These are phyloP conservation scores for Torymus tubicola DNA, from an alignment of 2,888 invertebrate species.

Conservation along the genomic window DNA sequence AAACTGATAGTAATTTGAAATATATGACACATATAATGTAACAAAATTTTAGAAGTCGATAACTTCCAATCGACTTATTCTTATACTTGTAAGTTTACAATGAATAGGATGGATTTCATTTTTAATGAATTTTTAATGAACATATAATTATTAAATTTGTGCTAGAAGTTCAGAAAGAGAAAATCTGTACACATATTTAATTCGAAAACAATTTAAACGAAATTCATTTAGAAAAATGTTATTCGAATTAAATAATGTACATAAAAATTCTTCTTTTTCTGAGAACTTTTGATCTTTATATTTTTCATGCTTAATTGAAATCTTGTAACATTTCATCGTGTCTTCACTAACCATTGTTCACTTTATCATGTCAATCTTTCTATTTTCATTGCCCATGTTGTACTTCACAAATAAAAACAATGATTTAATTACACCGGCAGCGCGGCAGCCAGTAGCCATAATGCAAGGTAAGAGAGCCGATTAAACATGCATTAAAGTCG, in stretches of 20 bases:
- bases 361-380: slow-evolving; percentile 61
- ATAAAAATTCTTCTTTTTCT: slow-evolving; percentile 54
- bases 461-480: slow-evolving; percentile 75
- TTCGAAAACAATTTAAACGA: slow-evolving; percentile 30
- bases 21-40: too few species aligned
- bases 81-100: slow-evolving; percentile 35
- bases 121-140: slow-evolving; percentile 34
- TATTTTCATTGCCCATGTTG: slow-evolving; percentile 65
- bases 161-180: slow-evolving; percentile 56
- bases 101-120: slow-evolving; percentile 31
- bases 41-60: slow-evolving; percentile 49
- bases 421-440: slow-evolving; percentile 77
- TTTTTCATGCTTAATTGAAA: slow-evolving; percentile 55
- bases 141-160: slow-evolving; percentile 21
- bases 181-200: slow-evolving; percentile 29
- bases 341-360: slow-evolving; percentile 60
- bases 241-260: slow-evolving; percentile 21
- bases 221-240: slow-evolving; percentile 7
- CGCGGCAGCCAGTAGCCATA: slow-evolving; percentile 77
- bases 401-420: slow-evolving; percentile 75
- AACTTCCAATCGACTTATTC: slow-evolving; percentile 54
- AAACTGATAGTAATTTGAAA: not conserved
- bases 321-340: slow-evolving; percentile 58
- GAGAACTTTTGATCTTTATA: slow-evolving; percentile 51
- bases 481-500: slow-evolving; percentile 75